Evolutionary conservation across 2,797 vertebrate species (phyloP).

Genomic region (Tenualosa ilisha): DNA sequence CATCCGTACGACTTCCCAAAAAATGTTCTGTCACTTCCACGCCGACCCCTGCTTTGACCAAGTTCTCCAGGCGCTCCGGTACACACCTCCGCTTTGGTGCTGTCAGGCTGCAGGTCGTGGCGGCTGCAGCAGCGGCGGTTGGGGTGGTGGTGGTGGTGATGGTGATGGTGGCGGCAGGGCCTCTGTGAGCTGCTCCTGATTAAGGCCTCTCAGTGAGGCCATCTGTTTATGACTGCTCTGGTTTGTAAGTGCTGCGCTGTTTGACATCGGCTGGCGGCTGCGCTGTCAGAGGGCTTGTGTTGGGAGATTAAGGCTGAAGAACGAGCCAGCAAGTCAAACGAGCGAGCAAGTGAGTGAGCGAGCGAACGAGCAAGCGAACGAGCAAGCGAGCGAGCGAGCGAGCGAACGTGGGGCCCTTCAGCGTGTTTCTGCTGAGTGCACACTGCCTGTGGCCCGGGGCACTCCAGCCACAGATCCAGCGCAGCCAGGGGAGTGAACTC

Average conservation of each 20-base stretch:
- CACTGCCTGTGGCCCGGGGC: not conserved
- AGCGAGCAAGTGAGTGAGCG: not conserved
- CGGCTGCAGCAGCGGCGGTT: not conserved
- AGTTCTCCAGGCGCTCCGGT: not conserved
- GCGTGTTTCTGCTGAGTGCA: constrained; percentile 1
- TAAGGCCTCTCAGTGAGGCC: constrained; percentile 29
- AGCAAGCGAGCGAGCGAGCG: not conserved
- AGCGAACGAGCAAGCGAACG: not conserved
- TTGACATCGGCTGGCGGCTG: constrained; percentile 40
- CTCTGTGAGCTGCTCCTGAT: constrained; percentile 40
- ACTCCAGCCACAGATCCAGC: not conserved
- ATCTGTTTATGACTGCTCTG: constrained; percentile 38
- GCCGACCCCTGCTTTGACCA: not conserved
- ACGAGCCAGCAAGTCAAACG: not conserved
- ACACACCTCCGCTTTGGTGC: not conserved
- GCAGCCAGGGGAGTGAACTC: not conserved
- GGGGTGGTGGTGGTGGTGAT: not conserved
- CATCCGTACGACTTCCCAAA: not conserved
- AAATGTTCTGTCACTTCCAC: not conserved
- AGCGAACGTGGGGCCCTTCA: not conserved
- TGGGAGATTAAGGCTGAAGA: constrained; percentile 3
- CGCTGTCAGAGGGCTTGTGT: constrained; percentile 10
- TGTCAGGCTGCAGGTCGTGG: not conserved
- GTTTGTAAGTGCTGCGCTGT: constrained; percentile 44
- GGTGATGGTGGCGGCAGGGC: constrained; percentile 25